phyloP scores from a whole-genome alignment of 2,797 vertebrate species.

The Heteromormyrus szaboi region DNA sequence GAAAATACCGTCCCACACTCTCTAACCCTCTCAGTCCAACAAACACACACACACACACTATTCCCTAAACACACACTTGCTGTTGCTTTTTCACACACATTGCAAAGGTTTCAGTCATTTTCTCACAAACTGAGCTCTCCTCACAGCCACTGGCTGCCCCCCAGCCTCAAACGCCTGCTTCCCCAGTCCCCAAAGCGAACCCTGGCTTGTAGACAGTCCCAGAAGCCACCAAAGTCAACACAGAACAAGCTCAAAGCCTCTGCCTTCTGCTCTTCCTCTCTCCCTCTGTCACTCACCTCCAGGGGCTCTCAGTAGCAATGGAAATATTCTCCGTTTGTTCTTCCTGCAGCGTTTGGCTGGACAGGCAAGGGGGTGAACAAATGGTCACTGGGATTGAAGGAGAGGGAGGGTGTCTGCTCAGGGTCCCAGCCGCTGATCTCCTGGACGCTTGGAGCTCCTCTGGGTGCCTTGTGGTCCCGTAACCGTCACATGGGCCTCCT shows the following conservation, averaged over 20 bases:
- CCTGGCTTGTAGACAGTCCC: not conserved
- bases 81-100: not conserved
- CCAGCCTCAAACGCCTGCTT: not conserved
- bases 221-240: not conserved
- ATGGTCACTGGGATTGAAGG: not conserved
- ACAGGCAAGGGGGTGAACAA: conserved; percentile 25
- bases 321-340: conserved; percentile 39
- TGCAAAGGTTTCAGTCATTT: not conserved
- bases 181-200: not conserved
- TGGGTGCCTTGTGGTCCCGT: not conserved
- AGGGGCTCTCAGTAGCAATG: conserved; percentile 51
- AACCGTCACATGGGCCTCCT: not conserved
- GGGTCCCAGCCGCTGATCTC: not conserved
- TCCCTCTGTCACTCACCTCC: conserved; percentile 37
- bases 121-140: conserved; percentile 1
- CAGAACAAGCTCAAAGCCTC: not conserved
- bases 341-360: conserved; percentile 47
- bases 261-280: not conserved
- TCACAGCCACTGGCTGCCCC: not conserved
- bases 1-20: conserved; percentile 4
- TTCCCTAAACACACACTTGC: not conserved
- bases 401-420: not conserved
- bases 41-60: not conserved
- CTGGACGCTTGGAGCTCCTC: not conserved
- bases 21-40: not conserved